Evolutionary conservation across 1,140 invertebrate genomes (phyloP).

Genomic region (Halyomorpha halys): DNA sequence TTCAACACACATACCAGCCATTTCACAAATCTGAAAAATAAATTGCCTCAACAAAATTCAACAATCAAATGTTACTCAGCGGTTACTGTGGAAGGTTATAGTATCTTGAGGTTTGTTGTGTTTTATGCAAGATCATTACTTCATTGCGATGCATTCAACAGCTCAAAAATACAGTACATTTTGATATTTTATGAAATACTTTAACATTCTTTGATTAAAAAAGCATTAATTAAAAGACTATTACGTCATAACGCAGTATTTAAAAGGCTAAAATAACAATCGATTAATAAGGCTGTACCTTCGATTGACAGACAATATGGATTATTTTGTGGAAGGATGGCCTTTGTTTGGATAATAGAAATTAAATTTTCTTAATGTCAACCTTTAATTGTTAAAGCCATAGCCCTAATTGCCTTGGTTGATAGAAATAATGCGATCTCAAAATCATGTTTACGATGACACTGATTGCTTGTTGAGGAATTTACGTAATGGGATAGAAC

Average conservation of each 20-base stretch:
- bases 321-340: conserved; percentile 4
- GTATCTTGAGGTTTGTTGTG: too few relatives aligned
- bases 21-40: not conserved
- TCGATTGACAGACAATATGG: not conserved
- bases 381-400: not conserved
- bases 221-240: too few relatives aligned
- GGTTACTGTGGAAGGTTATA: not conserved
- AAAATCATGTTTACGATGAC: conserved; percentile 3
- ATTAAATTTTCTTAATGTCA: not conserved
- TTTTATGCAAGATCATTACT: too few relatives aligned
- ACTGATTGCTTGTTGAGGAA: conserved; percentile 22
- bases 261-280: conserved; percentile 43
- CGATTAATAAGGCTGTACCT: conserved; percentile 36
- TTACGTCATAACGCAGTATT: too few relatives aligned
- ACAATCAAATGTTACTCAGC: not conserved
- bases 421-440: conserved; percentile 5
- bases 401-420: not conserved
- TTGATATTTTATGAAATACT: too few relatives aligned
- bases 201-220: too few relatives aligned
- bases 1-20: not conserved
- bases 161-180: too few relatives aligned
- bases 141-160: too few relatives aligned
- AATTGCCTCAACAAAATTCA: not conserved
- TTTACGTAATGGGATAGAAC: conserved; percentile 23
- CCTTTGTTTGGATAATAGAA: not conserved